Conservation (phyloP, 2,888 invertebrate species). For the Hoplodrina ambigua region DNA sequence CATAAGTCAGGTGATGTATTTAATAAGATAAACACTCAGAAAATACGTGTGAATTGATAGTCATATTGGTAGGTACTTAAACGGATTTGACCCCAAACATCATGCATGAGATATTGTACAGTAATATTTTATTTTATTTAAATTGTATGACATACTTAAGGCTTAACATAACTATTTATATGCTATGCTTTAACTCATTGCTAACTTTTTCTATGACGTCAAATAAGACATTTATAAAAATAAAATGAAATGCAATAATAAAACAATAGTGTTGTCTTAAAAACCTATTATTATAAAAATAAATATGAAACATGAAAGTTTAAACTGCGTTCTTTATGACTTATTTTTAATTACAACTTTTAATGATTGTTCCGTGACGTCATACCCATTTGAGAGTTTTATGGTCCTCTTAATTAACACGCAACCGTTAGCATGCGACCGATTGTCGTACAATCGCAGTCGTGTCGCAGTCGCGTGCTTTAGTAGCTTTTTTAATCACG, state of each 20-base stretch:
- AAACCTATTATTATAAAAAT: slow-evolving; percentile 4
- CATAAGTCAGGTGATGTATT: no score
- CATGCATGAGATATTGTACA: no score
- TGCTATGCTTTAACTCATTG: no score
- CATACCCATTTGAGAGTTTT: slow-evolving; percentile 50
- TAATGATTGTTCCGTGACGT: slow-evolving; percentile 54
- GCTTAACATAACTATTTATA: no score
- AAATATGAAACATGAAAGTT: slow-evolving; percentile 21
- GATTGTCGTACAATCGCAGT: slow-evolving; percentile 33
- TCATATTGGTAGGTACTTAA: no score
- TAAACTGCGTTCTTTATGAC: slow-evolving; percentile 29
- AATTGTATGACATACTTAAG: no score
- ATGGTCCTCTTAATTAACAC: slow-evolving; percentile 58
- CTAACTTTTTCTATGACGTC: no score
- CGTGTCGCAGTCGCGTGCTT: slow-evolving; percentile 44
- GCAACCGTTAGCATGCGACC: slow-evolving; percentile 53
- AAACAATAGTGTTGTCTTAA: background rate
- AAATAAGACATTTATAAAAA: background rate
- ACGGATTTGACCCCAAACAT: no score
- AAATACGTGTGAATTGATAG: no score
- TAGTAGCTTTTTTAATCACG: slow-evolving; percentile 26
- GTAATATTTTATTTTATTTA: no score
- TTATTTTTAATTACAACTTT: slow-evolving; percentile 55
- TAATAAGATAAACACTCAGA: no score
- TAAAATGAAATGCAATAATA: background rate